These are phyloP conservation scores for Cherax quadricarinatus DNA, from an alignment of 1,140 invertebrate species.

Conservation along the genomic window DNA sequence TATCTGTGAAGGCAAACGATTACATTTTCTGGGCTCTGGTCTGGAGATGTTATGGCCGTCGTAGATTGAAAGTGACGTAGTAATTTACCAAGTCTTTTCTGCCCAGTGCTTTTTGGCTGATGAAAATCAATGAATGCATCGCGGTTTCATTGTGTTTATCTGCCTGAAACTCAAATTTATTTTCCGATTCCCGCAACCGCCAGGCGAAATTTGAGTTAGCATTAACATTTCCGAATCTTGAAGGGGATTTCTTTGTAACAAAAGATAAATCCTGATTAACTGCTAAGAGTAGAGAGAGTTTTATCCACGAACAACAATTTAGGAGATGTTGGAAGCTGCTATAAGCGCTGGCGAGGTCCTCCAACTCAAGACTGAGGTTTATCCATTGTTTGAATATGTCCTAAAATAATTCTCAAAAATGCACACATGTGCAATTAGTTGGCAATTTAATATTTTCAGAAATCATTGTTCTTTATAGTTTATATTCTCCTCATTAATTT, in stretches of 20 bases:
- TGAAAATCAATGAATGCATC: conserved; percentile 6
- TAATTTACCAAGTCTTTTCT: neutral
- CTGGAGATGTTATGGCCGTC: neutral
- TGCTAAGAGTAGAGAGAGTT: no score
- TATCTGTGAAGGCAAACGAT: neutral
- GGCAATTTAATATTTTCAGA: no score
- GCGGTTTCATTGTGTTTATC: neutral
- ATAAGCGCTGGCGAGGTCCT: no score
- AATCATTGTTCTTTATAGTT: no score
- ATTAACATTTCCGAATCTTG: neutral
- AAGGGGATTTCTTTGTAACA: neutral
- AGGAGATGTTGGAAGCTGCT: no score
- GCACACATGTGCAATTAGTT: no score
- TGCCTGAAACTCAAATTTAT: neutral
- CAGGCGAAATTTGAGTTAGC: neutral
- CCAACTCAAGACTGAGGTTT: no score
- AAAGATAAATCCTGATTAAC: no score
- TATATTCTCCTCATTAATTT: no score
- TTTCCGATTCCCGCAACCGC: neutral
- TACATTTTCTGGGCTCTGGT: conserved; percentile 1
- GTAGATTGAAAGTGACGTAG: conserved; percentile 10
- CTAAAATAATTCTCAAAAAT: no score
- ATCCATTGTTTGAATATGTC: no score
- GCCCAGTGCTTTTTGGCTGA: neutral
- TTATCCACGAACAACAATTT: no score